Evolutionary conservation across 1,140 invertebrate species (phyloP), one percentile per base, ranked within the genome.

Genomic region (Macrosteles quadrilineatus): DNA sequence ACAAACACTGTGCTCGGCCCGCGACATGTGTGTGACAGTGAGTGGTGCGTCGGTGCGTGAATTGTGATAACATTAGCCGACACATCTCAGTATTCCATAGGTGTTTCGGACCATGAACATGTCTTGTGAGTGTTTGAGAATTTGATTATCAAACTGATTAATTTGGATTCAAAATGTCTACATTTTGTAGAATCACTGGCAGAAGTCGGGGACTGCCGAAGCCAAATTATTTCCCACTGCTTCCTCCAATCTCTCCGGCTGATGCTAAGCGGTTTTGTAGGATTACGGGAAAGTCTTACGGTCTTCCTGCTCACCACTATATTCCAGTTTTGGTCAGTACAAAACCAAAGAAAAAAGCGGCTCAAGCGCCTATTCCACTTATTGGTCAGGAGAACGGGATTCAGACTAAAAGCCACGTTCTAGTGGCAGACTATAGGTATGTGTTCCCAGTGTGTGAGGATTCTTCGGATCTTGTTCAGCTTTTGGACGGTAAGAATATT

Each of bases 101-200:
- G n/a, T n/a, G n/a, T n/a, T n/a, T n/a, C n/a, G n/a, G n/a, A n/a
- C n/a, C n/a, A n/a, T n/a, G n/a, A n/a, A n/a, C n/a, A n/a, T n/a
- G n/a, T n/a, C n/a, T n/a, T n/a, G n/a, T n/a, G n/a, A n/a, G n/a
- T n/a, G n/a, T n/a, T n/a, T n/a, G n/a, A n/a, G n/a, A n/a, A n/a
- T n/a, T n/a, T n/a, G n/a, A n/a, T n/a, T n/a, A n/a, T n/a, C n/a
- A n/a, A n/a, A n/a, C n/a, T n/a, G n/a, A 4, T 36, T 36, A 36
- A 4, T 36, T 36, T 36, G 4, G 4, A 36, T 36, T 36, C 14
- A 40, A 1, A 21, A 77, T 77, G 76, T 74, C 76, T 2, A 72
- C 89, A 55, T 91, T 87, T 78, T 93, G 91, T 81, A 87, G 91
- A 79, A 93, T 94, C 69, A 94, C 92, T 32, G 91, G 90, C 32